Evolutionary conservation across 1,140 invertebrate species (phyloP), one percentile per base, ranked within the genome.

Genomic region (Plectrocnemia conspersa): DNA sequence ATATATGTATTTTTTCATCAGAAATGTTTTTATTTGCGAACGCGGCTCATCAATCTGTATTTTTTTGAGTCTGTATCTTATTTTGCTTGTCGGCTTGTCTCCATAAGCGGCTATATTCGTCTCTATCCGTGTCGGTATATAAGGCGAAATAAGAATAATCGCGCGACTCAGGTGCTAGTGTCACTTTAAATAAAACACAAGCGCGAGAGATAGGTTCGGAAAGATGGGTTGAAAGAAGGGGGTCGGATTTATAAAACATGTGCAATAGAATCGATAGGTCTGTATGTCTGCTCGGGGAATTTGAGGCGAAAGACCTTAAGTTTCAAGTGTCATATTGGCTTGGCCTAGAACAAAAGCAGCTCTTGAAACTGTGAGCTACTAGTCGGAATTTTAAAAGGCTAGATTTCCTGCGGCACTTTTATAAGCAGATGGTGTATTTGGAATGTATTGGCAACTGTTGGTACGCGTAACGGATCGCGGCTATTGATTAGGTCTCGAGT

Each of bases 161-260:
- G 35, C 6, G 35, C 18, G 35, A 38, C 35, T 5, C 35, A 38
- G 35, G 35, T 38, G 35, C 18, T 16, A 13, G 35, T 38, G 35
- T 38, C 35, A 38, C 35, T 38, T 38, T 38, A 38, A 38, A 38
- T 38, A 38, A 38, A 38, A 38, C 35, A n/a, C n/a, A n/a, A n/a
- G n/a, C n/a, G n/a, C n/a, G n/a, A n/a, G n/a, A n/a, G n/a, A n/a
- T n/a, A n/a, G n/a, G n/a, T n/a, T n/a, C n/a, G n/a, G n/a, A n/a
- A n/a, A n/a, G n/a, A n/a, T n/a, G n/a, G n/a, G n/a, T n/a, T n/a
- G n/a, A n/a, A n/a, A n/a, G n/a, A 38, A 38, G 35, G 35, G 35
- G 35, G n/a, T 10, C 18, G 35, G 35, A 38, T 38, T 38, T 38
- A 38, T 38, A 38, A 38, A 38, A 38, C 35, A 38, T 38, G 35